A percentile compares a stretch with the other conserved stretches of the same genome.
Conservation (phyloP, 2,888 invertebrate genomes). For the Xestia sexstrigata region DNA sequence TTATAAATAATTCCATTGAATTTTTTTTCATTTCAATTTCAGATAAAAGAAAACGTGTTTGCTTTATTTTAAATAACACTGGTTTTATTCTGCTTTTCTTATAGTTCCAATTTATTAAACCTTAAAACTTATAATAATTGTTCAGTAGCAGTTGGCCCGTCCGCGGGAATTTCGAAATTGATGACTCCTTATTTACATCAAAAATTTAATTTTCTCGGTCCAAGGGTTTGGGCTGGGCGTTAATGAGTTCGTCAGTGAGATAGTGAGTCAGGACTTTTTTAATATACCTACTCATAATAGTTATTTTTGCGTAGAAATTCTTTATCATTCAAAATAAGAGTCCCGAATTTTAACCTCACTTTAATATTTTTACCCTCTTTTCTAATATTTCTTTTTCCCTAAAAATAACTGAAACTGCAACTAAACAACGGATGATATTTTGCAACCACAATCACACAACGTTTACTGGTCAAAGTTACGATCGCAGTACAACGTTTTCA, state of each 20-base stretch:
- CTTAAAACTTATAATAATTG: not conserved
- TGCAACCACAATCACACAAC: slow-evolving; percentile 44
- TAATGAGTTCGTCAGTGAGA: not conserved
- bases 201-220: not conserved
- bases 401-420: slow-evolving; percentile 35
- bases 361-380: not conserved
- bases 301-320: not conserved
- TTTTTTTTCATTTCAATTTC: not conserved
- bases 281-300: not conserved
- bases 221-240: not conserved
- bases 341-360: too few relatives aligned
- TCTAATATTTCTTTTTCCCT: not conserved
- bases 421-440: slow-evolving; percentile 40
- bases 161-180: not conserved
- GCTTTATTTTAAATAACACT: not conserved
- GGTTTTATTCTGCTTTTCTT: not conserved
- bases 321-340: not conserved
- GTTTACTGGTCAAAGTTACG: slow-evolving; percentile 58
- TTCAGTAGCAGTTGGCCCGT: not conserved
- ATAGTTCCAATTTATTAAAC: not conserved
- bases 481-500: slow-evolving; percentile 38
- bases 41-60: not conserved
- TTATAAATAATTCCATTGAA: not conserved
- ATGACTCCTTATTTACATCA: not conserved
- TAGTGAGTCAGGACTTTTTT: not conserved